A percentile compares a stretch with the other conserved stretches of the same genome.
phyloP scores from a whole-genome alignment of 2,888 invertebrate genomes.

The Exocentrus adspersus region DNA sequence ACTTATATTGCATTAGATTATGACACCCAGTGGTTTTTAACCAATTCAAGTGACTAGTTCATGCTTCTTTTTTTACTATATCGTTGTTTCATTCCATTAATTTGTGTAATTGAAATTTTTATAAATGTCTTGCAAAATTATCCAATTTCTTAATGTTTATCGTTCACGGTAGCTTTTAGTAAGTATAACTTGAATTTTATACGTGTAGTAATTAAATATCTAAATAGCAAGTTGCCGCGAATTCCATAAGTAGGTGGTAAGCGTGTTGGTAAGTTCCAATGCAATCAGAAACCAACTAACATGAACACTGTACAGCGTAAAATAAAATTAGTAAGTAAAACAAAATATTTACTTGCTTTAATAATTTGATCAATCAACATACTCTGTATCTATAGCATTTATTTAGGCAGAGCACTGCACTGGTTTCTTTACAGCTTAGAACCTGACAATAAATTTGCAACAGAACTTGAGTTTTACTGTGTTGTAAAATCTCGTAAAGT shows the following conservation, averaged over 20 bases:
- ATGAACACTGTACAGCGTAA: too few species aligned
- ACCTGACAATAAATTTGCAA: neutral
- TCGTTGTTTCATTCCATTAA: neutral
- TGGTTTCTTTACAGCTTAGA: neutral
- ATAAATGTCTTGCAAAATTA: neutral
- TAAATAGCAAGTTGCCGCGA: too few species aligned
- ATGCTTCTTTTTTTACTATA: neutral
- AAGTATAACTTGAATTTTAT: too few species aligned
- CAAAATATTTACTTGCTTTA: too few species aligned
- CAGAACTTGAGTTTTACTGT: slow-evolving; percentile 1
- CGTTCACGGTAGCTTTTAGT: neutral
- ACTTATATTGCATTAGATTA: neutral
- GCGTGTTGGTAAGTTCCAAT: too few species aligned
- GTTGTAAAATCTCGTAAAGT: neutral
- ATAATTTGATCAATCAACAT: too few species aligned
- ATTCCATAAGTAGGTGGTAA: too few species aligned
- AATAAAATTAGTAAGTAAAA: too few species aligned
- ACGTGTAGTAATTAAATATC: too few species aligned
- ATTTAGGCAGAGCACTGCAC: too few species aligned
- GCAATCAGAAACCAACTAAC: too few species aligned
- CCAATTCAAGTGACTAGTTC: neutral
- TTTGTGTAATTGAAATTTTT: neutral
- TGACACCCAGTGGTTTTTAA: neutral
- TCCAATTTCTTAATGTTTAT: neutral
- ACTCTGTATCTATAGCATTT: too few species aligned